Evolutionary conservation across 2,113 vertebrate genomes (phyloP), one percentile per base, ranked within the genome.

Genomic region (Mellivora capensis): DNA sequence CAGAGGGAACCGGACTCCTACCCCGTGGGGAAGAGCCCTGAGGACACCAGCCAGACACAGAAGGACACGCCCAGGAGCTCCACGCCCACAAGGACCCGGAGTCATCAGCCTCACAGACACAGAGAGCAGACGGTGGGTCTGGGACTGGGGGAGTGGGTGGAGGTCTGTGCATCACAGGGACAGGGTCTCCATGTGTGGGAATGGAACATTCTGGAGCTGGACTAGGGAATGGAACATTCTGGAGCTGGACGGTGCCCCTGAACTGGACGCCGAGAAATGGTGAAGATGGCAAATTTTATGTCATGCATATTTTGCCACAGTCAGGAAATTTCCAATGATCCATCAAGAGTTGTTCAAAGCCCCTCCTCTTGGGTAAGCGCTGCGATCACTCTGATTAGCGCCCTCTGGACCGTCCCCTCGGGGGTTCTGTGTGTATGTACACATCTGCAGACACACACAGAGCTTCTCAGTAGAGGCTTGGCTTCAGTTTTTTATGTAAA

Each of bases 371-470:
- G 9, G 6, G 76, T 1, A 4, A 14, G n/a, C 61, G 6, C 34
- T 8, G 27, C 4, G 29, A 0, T 14, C 29, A 3, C 23, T 42
- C 8, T 13, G 21, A 6, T 2, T 1, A 7, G 37, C 6, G 1
- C 62, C 27, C 44, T 42, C 59, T 0, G 15, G 49, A 17, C 27
- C 20, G 15, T 49, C 18, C 10, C 8, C 59, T 20, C 14, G 6
- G 18, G 0, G 0, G n/a, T 25, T 31, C 17, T 11, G 2, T 1
- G 4, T 0, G 4, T 4, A 1, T 0, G 9, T 1, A 0, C 0
- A 3, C 3, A 4, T 3, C 49, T 12, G 39, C 42, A 71, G 31
- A 25, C 4, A 17, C 15, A 0, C 0, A 3, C 27, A 4, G 12
- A 29, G n/a, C 5, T 25, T 39, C 7, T 3, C 34, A 10, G 34